phyloP scores from a whole-genome alignment of 2,888 invertebrate species.

The Molorchus minor region DNA sequence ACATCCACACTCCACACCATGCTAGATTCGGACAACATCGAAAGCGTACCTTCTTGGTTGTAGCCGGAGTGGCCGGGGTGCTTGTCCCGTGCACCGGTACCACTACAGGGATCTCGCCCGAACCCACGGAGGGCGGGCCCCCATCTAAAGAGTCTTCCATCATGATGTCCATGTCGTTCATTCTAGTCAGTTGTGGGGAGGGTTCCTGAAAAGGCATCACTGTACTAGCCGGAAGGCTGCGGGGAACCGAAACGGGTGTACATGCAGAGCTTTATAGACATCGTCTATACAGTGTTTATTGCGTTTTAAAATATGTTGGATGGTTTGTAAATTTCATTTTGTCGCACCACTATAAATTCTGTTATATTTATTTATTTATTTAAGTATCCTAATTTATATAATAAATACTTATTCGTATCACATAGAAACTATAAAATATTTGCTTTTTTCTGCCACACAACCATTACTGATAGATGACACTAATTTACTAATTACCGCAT shows the following conservation, averaged over 20 bases:
- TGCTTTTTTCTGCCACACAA: no score
- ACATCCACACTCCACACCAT: conserved; percentile 23
- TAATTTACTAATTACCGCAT: no score
- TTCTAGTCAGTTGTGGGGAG: conserved; percentile 70
- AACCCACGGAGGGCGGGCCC: conserved; percentile 83
- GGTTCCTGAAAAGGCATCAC: conserved; percentile 60
- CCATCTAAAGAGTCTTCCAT: conserved; percentile 85
- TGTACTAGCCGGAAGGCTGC: neutral
- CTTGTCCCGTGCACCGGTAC: conserved; percentile 59
- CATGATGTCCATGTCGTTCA: conserved; percentile 71
- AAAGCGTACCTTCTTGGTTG: conserved; percentile 41
- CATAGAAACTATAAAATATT: no score
- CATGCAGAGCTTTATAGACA: neutral
- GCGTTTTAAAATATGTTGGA: no score
- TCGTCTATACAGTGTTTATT: no score
- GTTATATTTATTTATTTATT: no score
- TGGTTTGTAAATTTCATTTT: no score
- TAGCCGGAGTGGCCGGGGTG: conserved; percentile 44
- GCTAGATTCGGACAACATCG: conserved; percentile 4
- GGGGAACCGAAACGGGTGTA: no score
- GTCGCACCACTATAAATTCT: no score
- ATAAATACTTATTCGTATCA: no score
- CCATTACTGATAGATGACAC: no score
- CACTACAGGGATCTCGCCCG: conserved; percentile 72
- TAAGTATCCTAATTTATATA: no score